phyloP scores from a whole-genome alignment of 1,140 invertebrate genomes.

The Drosophila bocqueti region DNA sequence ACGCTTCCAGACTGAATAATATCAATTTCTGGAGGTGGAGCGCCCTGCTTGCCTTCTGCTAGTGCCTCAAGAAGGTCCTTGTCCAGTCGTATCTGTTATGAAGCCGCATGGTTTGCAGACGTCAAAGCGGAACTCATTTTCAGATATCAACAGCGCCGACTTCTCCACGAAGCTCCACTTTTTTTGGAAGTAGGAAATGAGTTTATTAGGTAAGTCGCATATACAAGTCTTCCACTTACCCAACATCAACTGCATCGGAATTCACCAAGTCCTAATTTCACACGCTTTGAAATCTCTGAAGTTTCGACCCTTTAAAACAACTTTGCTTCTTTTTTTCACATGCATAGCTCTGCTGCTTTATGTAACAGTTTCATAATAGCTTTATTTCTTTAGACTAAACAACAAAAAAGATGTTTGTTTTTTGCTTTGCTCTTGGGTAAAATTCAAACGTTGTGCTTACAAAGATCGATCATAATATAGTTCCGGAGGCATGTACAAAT shows the following conservation, averaged over 20 bases:
- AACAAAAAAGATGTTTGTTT: slow-evolving; percentile 2
- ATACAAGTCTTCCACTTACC: no score
- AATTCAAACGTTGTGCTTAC: slow-evolving; percentile 39
- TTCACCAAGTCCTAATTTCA: no score
- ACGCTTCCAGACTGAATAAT: no score
- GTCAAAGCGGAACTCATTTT: slow-evolving; percentile 84
- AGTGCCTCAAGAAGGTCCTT: no score
- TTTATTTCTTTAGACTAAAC: slow-evolving; percentile 15
- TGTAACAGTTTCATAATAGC: slow-evolving; percentile 20
- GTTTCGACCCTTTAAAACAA: background rate
- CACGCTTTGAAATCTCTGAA: background rate
- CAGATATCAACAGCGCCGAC: slow-evolving; percentile 73
- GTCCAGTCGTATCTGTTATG: slow-evolving; percentile 53
- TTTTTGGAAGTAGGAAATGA: slow-evolving; percentile 50
- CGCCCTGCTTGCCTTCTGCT: no score
- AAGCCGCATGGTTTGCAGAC: no score
- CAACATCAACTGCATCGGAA: no score
- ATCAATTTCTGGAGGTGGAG: no score
- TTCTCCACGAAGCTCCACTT: slow-evolving; percentile 86
- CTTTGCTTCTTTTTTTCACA: background rate
- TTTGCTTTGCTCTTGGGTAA: background rate
- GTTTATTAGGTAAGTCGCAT: background rate
- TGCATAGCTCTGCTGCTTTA: slow-evolving; percentile 12
- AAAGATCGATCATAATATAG: slow-evolving; percentile 16
- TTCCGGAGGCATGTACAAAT: slow-evolving; percentile 34